Conservation (phyloP, 2,888 invertebrate genomes). For the Subacronicta megacephala region DNA sequence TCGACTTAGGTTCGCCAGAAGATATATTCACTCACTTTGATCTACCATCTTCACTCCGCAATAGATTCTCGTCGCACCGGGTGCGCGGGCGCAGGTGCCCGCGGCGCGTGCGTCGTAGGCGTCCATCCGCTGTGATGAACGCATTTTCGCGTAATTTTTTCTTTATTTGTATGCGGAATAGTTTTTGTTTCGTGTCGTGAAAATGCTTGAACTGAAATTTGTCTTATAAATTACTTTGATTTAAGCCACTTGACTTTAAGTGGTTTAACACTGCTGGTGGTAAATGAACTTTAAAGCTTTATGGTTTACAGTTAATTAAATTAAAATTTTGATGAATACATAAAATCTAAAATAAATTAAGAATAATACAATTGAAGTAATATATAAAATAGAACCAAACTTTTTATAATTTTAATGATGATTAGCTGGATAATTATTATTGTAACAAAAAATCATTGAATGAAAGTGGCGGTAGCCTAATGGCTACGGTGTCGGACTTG, state of each 20-base stretch:
- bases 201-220: background rate
- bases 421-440: no score
- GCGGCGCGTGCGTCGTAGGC: constrained; percentile 23
- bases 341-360: no score
- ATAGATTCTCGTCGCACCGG: constrained; percentile 22
- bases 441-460: no score
- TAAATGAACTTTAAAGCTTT: background rate
- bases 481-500: no score
- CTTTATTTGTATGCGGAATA: background rate
- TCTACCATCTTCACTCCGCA: constrained; percentile 4
- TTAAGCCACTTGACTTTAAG: background rate
- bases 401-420: no score
- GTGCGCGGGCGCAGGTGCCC: constrained; percentile 10
- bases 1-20: no score
- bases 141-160: constrained; percentile 4
- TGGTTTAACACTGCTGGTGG: background rate
- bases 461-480: no score
- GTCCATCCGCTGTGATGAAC: constrained; percentile 11
- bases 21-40: no score
- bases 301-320: no score
- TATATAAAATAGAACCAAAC: no score
- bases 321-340: no score
- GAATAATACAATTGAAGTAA: no score
- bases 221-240: background rate
- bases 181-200: constrained; percentile 1